phyloP scores from a whole-genome alignment of 2,888 invertebrate species.

The Drosophila merina region DNA sequence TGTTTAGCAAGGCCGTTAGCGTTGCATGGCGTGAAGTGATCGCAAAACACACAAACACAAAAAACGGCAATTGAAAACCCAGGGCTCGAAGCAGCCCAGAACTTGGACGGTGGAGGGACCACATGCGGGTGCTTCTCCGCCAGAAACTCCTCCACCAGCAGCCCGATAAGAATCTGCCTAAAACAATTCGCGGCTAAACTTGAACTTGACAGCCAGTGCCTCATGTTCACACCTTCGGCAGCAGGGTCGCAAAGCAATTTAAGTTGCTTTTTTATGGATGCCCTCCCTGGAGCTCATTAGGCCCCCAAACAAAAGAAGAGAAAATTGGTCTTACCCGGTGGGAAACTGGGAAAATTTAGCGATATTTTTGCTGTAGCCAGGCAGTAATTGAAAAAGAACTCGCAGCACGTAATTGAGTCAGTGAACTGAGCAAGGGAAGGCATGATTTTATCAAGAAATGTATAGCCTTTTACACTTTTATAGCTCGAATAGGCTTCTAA shows the following conservation, averaged over 20 bases:
- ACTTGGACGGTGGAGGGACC: slow-evolving; percentile 6
- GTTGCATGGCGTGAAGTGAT: slow-evolving; percentile 70
- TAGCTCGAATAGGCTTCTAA: background rate
- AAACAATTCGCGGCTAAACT: slow-evolving; percentile 68
- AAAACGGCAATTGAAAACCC: slow-evolving; percentile 40
- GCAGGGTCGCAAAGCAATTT: slow-evolving; percentile 41
- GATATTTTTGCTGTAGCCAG: background rate
- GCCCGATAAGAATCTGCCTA: slow-evolving; percentile 47
- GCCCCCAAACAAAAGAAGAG: slow-evolving; percentile 17
- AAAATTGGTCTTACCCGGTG: slow-evolving; percentile 19
- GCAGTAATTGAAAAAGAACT: slow-evolving; percentile 9
- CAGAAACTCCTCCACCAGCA: slow-evolving; percentile 4
- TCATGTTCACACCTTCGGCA: slow-evolving; percentile 56
- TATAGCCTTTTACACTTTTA: background rate
- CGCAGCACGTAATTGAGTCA: slow-evolving; percentile 21
- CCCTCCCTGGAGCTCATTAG: slow-evolving; percentile 33
- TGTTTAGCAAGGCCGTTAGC: slow-evolving; percentile 77
- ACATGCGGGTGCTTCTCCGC: slow-evolving; percentile 26
- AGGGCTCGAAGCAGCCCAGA: slow-evolving; percentile 15
- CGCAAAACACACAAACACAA: slow-evolving; percentile 16
- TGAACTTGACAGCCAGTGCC: slow-evolving; percentile 69
- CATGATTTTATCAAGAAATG: background rate
- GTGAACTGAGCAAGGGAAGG: slow-evolving; percentile 3
- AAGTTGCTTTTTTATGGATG: slow-evolving; percentile 39
- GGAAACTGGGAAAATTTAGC: slow-evolving; percentile 19